These are phyloP conservation scores for Ceuthmochares aereus DNA, from an alignment of 2,113 vertebrate genomes.

Conservation along the genomic window DNA sequence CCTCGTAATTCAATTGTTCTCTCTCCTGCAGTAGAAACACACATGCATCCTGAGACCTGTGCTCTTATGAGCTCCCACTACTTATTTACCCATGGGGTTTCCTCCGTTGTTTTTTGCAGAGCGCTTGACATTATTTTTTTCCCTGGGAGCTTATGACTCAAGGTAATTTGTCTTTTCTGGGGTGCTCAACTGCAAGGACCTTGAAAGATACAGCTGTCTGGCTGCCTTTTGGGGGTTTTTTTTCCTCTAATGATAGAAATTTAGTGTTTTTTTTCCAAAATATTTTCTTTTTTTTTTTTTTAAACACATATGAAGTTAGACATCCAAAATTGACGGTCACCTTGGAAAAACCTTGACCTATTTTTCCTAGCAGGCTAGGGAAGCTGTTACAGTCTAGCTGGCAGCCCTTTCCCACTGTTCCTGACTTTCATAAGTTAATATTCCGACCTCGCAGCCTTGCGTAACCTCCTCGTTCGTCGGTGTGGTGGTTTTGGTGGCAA, in stretches of 20 bases:
- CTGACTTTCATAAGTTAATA: conserved; percentile 34
- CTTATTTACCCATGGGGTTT: conserved; percentile 41
- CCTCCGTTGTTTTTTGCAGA: not conserved
- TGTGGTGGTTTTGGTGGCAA: conserved; percentile 37
- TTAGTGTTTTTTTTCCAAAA: not conserved
- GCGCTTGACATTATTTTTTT: too few relatives aligned
- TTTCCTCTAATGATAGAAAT: not conserved
- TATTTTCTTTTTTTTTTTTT: not conserved
- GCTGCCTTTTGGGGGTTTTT: not conserved
- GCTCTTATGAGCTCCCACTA: conserved; percentile 27
- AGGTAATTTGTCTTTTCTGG: not conserved
- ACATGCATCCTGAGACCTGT: conserved; percentile 41
- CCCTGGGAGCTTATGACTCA: not conserved
- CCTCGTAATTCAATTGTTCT: conserved; percentile 64
- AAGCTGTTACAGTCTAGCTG: conserved; percentile 15
- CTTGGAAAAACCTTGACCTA: conserved; percentile 56
- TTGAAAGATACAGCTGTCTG: conserved; percentile 1
- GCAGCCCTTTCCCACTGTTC: conserved; percentile 12
- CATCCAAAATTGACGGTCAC: not conserved
- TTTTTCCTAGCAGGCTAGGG: conserved; percentile 20
- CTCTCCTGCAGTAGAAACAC: conserved; percentile 41
- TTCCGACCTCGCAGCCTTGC: not conserved
- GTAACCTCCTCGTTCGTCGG: not conserved
- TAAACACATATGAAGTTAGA: not conserved
- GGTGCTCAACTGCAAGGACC: not conserved